Conservation (phyloP, 2,797 vertebrate species). For the Gallirallus australis region DNA sequence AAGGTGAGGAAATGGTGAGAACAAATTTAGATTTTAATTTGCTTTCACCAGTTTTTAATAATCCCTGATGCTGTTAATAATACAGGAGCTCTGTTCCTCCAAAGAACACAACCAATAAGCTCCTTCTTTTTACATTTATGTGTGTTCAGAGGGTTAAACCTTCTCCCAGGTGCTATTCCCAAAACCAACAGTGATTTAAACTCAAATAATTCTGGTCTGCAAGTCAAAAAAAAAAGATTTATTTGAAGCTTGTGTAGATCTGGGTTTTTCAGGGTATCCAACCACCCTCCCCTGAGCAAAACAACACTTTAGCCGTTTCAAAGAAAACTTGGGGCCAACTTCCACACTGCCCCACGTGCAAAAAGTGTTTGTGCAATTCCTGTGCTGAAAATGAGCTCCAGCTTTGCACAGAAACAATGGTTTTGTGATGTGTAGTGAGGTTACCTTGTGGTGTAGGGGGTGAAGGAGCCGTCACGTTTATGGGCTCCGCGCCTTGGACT, state of each 20-base stretch:
- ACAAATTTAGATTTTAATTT: slow-evolving; percentile 18
- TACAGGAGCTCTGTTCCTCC: not conserved
- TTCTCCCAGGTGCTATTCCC: not conserved
- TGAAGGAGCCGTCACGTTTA: not conserved
- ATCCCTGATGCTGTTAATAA: not conserved
- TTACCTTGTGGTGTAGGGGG: not conserved
- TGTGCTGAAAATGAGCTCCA: not conserved
- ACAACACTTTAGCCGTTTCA: not conserved
- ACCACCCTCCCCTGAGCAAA: not conserved
- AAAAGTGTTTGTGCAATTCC: not conserved
- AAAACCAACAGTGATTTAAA: not conserved
- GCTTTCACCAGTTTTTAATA: not conserved
- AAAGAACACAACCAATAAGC: not conserved
- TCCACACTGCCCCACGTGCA: not conserved
- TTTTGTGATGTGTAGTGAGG: not conserved
- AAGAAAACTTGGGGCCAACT: not conserved
- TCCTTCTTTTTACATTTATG: not conserved
- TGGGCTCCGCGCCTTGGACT: not conserved
- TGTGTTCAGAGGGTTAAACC: not conserved
- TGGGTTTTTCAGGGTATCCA: not conserved
- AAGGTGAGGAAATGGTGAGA: not conserved
- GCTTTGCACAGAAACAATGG: not conserved
- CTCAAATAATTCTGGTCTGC: not conserved
- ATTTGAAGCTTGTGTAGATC: not conserved
- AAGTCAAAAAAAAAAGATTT: not conserved